A percentile compares a stretch with the other conserved stretches of the same genome.
These are phyloP conservation scores for Lota lota DNA, from an alignment of 2,113 vertebrate genomes.

Conservation along the genomic window DNA sequence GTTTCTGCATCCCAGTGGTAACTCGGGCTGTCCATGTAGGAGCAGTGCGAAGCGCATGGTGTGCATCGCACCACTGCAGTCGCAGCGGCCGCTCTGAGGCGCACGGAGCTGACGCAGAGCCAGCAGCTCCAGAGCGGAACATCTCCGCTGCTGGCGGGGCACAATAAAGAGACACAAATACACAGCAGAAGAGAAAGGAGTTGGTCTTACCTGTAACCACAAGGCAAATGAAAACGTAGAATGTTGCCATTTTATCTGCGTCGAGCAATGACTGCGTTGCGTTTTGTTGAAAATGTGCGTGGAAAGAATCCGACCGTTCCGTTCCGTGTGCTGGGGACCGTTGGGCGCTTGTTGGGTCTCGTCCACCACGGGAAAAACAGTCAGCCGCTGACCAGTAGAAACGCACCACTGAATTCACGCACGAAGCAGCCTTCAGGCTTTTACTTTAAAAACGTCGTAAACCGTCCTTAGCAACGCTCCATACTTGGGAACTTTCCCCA, in stretches of 20 bases:
- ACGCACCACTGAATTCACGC: too few species aligned
- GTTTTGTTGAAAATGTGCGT: conserved; percentile 25
- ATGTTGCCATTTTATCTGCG: conserved; percentile 55
- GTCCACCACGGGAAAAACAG: conserved; percentile 39
- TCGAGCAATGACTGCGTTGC: conserved; percentile 23
- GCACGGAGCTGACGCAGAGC: conserved; percentile 35
- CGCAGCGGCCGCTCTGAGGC: conserved; percentile 60
- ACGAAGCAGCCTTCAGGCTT: too few species aligned
- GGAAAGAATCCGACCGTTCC: conserved; percentile 39
- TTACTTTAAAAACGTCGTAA: conserved; percentile 11
- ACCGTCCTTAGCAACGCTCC: conserved; percentile 40
- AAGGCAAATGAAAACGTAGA: conserved; percentile 70
- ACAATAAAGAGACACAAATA: conserved; percentile 8
- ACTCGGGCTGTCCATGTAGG: too few species aligned
- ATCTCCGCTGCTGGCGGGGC: conserved; percentile 18
- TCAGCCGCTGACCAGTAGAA: too few species aligned
- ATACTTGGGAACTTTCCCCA: conserved; percentile 64
- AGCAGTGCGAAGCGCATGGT: too few species aligned
- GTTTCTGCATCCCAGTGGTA: too few species aligned
- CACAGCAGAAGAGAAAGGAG: conserved; percentile 1
- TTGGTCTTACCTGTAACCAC: conserved; percentile 70
- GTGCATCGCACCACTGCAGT: conserved; percentile 49
- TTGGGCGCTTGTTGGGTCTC: conserved; percentile 28
- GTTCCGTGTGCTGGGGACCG: conserved; percentile 28
- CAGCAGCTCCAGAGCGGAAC: conserved; percentile 17